Evolutionary conservation across 2,113 vertebrate species (phyloP), one percentile per base, ranked within the genome.

Genomic region (Mugil cephalus): DNA sequence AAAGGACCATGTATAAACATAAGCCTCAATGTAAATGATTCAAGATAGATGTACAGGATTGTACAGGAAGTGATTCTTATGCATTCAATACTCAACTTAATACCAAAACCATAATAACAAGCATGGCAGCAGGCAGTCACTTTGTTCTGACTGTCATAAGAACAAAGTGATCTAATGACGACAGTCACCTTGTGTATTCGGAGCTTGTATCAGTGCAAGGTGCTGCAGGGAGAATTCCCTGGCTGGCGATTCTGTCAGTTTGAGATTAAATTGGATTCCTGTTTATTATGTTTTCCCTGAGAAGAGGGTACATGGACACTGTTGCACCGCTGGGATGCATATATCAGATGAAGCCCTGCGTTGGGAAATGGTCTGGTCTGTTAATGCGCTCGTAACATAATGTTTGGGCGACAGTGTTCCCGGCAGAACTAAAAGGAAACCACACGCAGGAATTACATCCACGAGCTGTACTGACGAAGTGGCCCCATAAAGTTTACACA

Each of bases 241-340:
- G 15, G 24, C n/a, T 56, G 46, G 36, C 51, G 35, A 71, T 62
- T 62, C 53, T 55, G 52, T 60, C 55, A 79, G 15, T 56, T 68
- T 67, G 51, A 76, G 56, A 62, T 67, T 38, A 72, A 71, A 84
- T 74, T 79, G 69, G 69, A 56, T 84, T 84, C 56, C 65, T 72
- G 78, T 58, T 51, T 58, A 34, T 56, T 38, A 45, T 61, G 67
- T 74, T 76, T 59, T 69, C 52, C 73, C 39, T 63, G 38, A 77
- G 43, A 62, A 35, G 61, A 51, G 36, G n/a, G 42, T 56, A 36
- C 52, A 46, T 52, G 60, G 46, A 67, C 34, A 45, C 30, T 9
- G 64, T 39, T 11, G 58, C 11, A 45, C 70, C 48, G 43, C 10
- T 62, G 50, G 50, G 68, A 61, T 52, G 38, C 48, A 21, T 61